Evolutionary conservation across 92 coral and sea anemone species (phyloP), one percentile per base, ranked within the genome.

Genomic region (Micromussa lordhowensis): DNA sequence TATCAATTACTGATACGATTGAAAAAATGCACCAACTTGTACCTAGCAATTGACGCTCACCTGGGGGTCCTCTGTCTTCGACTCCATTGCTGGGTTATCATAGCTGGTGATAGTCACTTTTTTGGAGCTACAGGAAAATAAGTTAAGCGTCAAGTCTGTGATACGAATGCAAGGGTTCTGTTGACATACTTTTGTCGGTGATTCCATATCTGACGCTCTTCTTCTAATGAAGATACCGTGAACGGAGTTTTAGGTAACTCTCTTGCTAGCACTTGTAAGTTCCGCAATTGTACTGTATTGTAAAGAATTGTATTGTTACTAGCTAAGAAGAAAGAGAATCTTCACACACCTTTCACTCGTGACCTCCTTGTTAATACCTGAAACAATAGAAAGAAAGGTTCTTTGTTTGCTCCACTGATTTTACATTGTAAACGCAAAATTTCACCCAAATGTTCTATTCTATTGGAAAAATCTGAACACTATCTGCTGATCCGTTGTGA

Each of bases 41-140:
- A 24, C 68, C 71, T 66, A 26, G 71, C 34, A 66, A 66, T 66
- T 31, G 18, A 28, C 29, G 28, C 53, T 79, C 24, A 61, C n/a
- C 74, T 61, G 34, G 40, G 35, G 21, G 10, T 7, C 54, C 44
- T 59, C 84, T 63, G 74, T n/a, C 34, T 22, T 28, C 17, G 32
- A 26, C 32, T 63, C 84, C 84, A 81, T 18, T 24, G 84, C 64
- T 81, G 84, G 84, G 64, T 81, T 81, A 38, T 81, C 84, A 63
- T 61, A 63, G 15, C 54, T 81, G 55, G 84, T 81, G 19, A 81
- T 15, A 9, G 84, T 81, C 13, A 81, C 75, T 21, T 61, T 81
- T 35, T 63, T 36, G 17, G 74, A 35, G 18, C 84, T 40, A 35
- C 0, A 6, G 8, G 40, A 63, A 36, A 16, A 61, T 4, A 63